These are phyloP conservation scores for Gisinianus flammeolus DNA, from an alignment of 2,888 invertebrate species.

Conservation along the genomic window DNA sequence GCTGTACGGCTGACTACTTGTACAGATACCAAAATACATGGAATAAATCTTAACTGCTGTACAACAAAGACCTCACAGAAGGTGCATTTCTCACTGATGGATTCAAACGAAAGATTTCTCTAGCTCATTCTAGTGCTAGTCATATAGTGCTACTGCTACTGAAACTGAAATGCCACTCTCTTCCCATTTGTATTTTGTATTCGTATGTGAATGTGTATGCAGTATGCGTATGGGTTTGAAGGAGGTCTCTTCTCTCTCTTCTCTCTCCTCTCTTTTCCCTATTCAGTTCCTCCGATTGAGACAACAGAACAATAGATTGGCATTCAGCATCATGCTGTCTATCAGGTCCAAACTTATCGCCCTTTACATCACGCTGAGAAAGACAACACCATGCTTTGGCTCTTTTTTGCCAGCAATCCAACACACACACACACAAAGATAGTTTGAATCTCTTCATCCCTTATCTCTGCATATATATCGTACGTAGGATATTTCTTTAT, in stretches of 20 bases:
- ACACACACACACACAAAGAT: neutral
- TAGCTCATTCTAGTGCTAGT: neutral
- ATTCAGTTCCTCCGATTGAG: conserved; percentile 37
- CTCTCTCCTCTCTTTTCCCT: conserved; percentile 22
- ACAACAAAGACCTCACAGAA: conserved; percentile 40
- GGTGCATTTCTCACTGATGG: conserved; percentile 44
- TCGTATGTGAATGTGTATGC: neutral
- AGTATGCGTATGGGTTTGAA: conserved; percentile 31
- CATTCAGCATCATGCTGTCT: conserved; percentile 50
- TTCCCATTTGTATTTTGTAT: neutral
- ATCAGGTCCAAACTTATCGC: conserved; percentile 51
- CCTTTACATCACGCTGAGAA: conserved; percentile 45
- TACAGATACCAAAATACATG: conserved; percentile 18
- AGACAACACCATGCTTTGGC: conserved; percentile 38
- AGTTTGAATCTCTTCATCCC: neutral
- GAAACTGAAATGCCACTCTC: conserved; percentile 21
- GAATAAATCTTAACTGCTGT: conserved; percentile 28
- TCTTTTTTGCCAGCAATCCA: conserved; percentile 25
- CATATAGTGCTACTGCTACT: conserved; percentile 14
- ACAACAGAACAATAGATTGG: conserved; percentile 50
- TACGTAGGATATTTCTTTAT: too few species aligned
- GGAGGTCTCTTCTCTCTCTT: conserved; percentile 41
- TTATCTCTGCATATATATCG: neutral
- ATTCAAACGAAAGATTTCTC: conserved; percentile 44
- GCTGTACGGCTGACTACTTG: too few species aligned